Conservation (phyloP, 2,113 vertebrate genomes). For the Sylvietta virens region DNA sequence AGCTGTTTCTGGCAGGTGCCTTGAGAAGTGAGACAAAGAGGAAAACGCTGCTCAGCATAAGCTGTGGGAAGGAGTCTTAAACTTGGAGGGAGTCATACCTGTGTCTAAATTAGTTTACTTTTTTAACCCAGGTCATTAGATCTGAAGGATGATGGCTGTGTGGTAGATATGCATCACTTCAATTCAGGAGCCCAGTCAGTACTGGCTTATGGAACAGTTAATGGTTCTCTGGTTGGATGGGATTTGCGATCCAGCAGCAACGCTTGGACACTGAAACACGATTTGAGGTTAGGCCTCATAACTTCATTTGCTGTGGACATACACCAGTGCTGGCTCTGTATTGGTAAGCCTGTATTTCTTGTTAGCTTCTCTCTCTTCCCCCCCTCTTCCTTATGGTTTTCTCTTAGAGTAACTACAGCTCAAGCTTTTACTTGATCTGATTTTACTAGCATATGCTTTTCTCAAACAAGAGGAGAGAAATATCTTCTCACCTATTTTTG, state of each 20-base stretch:
- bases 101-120: neutral
- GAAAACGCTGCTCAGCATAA: neutral
- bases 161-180: conserved; percentile 95
- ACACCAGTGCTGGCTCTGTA: conserved; percentile 97
- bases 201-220: conserved; percentile 92
- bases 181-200: conserved; percentile 92
- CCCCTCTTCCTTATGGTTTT: neutral
- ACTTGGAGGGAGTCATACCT: neutral
- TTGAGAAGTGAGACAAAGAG: neutral
- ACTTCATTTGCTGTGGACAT: conserved; percentile 96
- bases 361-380: neutral
- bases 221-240: conserved; percentile 94
- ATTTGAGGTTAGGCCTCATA: conserved; percentile 92
- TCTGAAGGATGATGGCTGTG: conserved; percentile 90
- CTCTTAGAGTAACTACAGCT: neutral
- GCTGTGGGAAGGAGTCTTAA: neutral
- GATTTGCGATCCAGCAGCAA: conserved; percentile 88
- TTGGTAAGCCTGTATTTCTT: conserved; percentile 75
- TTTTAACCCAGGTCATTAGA: conserved; percentile 80
- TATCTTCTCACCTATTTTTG: neutral
- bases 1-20: neutral
- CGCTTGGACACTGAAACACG: conserved; percentile 92
- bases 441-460: neutral
- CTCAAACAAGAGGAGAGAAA: neutral
- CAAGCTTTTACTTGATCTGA: neutral